Base-by-base conservation (phyloP, 2,113 vertebrate species). In the Melanerpes aurifrons region DNA sequence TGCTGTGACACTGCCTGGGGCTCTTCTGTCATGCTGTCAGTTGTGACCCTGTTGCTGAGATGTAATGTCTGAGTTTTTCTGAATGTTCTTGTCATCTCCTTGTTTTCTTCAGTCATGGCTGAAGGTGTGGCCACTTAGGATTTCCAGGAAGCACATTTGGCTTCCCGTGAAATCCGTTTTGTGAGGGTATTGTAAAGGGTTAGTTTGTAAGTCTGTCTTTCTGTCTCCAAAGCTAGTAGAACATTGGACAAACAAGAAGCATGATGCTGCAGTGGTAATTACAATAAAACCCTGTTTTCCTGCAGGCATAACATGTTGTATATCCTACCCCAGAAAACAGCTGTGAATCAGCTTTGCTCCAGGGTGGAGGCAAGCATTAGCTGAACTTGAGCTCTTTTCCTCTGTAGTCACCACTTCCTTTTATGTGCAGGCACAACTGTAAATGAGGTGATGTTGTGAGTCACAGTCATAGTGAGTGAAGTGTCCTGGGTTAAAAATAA, bases 401-500 rank as follows among this genome's bases (percentile, higher is more conserved):
- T 72, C 48, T 85, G 50, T 45, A 58, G 14, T 76, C 74, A 22
- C 50, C 18, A 1, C 25, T 84, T 92, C 59, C 50, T 85, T 87
- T 91, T 70, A 48, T 63, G 50, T 80, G 50, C 35, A 45, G 75
- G 43, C 1, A 0, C 61, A 73, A 4, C 67, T 80, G 56, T 84
- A 54, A 78, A 66, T 79, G 81, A 85, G 59, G 67, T 89, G 74
- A 40, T 91, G 67, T 70, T 82, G 29, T 89, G 92, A 95, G 62
- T 89, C 79, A 53, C 7, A 94, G 66, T 89, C 74, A 48, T 8
- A n/a, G 45, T 21, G 35, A 69, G 40, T 53, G 61, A 82, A 54
- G 45, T 89, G 87, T 48, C 71, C 71, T 24, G n/a, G 45, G 35
- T 73, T 96, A 82, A 95, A 95, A 92, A 91, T 89, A 92, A 59